Percentiles rank a stretch among this genome's conserved stretches.
These are phyloP conservation scores for Macropodus opercularis DNA, from an alignment of 2,797 vertebrate species.

Conservation along the genomic window DNA sequence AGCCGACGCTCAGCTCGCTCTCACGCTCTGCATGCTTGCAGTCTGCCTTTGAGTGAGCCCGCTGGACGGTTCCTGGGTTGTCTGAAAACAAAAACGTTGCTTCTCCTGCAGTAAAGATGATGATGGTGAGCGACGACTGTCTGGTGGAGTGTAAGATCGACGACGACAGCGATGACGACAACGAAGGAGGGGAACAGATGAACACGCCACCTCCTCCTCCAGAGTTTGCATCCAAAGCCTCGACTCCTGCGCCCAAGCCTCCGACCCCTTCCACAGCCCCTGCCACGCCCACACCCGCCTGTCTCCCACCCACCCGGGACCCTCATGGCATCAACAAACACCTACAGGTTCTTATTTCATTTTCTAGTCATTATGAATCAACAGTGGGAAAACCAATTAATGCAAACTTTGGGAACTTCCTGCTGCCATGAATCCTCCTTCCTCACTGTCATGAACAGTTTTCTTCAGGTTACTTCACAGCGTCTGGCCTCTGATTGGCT, in stretches of 20 bases:
- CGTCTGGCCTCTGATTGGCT: too few relatives aligned
- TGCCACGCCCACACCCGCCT: slow-evolving; percentile 15
- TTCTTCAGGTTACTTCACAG: too few relatives aligned
- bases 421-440: too few relatives aligned
- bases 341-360: slow-evolving; percentile 69
- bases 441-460: too few relatives aligned
- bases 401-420: too few relatives aligned
- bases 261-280: slow-evolving; percentile 50
- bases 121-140: slow-evolving; percentile 78
- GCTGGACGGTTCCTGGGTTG: too few relatives aligned
- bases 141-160: slow-evolving; percentile 83
- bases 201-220: slow-evolving; percentile 73
- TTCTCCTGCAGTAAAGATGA: slow-evolving; percentile 48
- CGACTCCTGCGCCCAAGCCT: slow-evolving; percentile 56
- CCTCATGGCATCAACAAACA: slow-evolving; percentile 82
- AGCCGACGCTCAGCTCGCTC: slow-evolving; percentile 25
- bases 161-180: slow-evolving; percentile 67
- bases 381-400: not conserved
- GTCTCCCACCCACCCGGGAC: slow-evolving; percentile 71
- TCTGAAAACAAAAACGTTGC: not conserved
- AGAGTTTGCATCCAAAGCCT: slow-evolving; percentile 69
- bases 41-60: too few relatives aligned
- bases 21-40: slow-evolving; percentile 26
- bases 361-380: not conserved
- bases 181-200: slow-evolving; percentile 49